Base-by-base conservation (phyloP, 1,140 invertebrate genomes). In the Alviniconcha marisindica region DNA sequence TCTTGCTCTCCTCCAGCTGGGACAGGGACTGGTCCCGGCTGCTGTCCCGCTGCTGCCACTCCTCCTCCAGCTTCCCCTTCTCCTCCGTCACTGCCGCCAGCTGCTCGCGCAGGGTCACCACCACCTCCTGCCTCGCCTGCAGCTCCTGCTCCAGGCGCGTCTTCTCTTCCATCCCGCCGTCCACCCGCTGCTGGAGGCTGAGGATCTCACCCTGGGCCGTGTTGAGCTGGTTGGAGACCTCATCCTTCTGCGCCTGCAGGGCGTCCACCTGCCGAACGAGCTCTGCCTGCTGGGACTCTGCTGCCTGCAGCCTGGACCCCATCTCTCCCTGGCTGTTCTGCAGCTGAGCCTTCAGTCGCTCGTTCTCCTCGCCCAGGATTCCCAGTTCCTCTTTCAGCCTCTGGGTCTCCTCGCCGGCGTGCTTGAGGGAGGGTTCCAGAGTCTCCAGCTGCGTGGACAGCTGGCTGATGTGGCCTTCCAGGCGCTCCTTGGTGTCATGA, bases 1-100 rank as follows among this genome's bases (percentile, higher is more conserved):
- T 81, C 63, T 85, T 86, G 38, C 76, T 76, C 21, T 82, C 56
- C 7, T 86, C 66, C 36, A 87, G 82, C 54, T 77, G 48, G 38
- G 82, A 84, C n/a, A 85, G 42, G 18, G 60, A 42, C 56, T 82
- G 82, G 33, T 78, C 78, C 33, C 85, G 86, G 56, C 79, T 83
- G 76, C 83, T 83, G 44, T 85, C 33, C 80, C 83, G 82, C 74
- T 83, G 48, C 66, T 87, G 76, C 33, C 63, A 78, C 42, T 87
- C 86, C 36, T 82, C 82, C 51, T 77, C 66, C 0, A 36, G n/a
- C 31, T 66, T 77, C 18, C 0, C 24, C 51, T 56, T 80, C 15
- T 80, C 81, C 31, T 54, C 40, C 21, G 18, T 42, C 15, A 63
- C 21, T 18, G 38, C 15, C 10, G 60, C 40, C 4, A 85, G 36